Percentiles rank a stretch among this genome's conserved stretches.
Evolutionary conservation across 2,113 vertebrate species (phyloP).

Genomic region (Acanthochromis polyacanthus): DNA sequence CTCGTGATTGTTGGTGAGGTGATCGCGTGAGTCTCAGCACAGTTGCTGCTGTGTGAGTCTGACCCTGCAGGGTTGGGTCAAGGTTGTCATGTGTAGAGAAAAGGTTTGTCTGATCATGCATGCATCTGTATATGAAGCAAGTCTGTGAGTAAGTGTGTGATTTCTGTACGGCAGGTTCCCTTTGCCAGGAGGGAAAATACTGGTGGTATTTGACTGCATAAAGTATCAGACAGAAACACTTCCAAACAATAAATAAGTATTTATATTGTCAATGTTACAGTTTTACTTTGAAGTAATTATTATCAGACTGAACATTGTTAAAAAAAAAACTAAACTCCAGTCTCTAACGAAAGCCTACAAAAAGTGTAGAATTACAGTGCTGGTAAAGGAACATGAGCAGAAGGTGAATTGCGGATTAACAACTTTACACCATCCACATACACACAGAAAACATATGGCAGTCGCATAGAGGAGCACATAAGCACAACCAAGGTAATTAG

Average conservation of each 20-base stretch:
- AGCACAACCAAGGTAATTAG: conserved; percentile 37
- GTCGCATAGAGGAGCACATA: neutral
- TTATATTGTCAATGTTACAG: neutral
- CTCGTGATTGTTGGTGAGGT: conserved; percentile 13
- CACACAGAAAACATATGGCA: conserved; percentile 55
- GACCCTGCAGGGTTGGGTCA: too few species aligned
- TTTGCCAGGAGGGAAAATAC: neutral
- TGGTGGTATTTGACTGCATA: too few species aligned
- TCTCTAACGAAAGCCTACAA: neutral
- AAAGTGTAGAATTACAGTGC: conserved; percentile 30
- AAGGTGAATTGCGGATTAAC: conserved; percentile 53
- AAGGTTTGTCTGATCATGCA: neutral
- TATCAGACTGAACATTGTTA: neutral
- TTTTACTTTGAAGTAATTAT: neutral
- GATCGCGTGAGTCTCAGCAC: neutral
- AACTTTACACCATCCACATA: conserved; percentile 23
- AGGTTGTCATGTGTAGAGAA: neutral
- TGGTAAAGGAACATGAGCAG: conserved; percentile 46
- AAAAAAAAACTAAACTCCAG: conserved; percentile 1
- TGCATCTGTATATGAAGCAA: neutral
- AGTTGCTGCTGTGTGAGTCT: neutral
- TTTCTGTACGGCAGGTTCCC: neutral
- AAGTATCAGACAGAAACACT: too few species aligned
- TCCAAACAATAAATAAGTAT: neutral
- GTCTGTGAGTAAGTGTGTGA: too few species aligned